These are phyloP conservation scores for Drosophila tani DNA, from an alignment of 1,140 invertebrate genomes.

Conservation along the genomic window DNA sequence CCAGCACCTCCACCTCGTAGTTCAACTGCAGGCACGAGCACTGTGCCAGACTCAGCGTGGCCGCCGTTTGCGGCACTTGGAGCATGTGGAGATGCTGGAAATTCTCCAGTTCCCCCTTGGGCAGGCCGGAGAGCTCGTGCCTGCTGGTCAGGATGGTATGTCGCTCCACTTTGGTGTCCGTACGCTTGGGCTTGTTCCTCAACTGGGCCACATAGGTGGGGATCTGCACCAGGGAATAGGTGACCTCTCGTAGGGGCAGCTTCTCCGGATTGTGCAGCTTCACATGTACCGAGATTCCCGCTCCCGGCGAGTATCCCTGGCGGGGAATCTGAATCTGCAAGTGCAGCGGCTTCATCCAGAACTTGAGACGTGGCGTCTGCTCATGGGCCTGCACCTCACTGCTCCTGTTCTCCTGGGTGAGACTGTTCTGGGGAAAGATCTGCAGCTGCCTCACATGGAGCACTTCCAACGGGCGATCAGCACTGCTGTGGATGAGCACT, in stretches of 20 bases:
- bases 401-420: conserved; percentile 62
- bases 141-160: conserved; percentile 86
- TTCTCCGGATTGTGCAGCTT: conserved; percentile 70
- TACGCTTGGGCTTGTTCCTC: conserved; percentile 52
- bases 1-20: conserved; percentile 88
- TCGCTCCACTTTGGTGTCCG: conserved; percentile 73
- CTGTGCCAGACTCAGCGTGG: conserved; percentile 87
- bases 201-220: conserved; percentile 50
- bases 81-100: conserved; percentile 84
- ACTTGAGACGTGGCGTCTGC: conserved; percentile 46
- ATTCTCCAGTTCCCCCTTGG: conserved; percentile 84
- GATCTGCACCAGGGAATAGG: conserved; percentile 84
- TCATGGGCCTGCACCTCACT: conserved; percentile 46
- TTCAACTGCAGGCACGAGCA: conserved; percentile 89
- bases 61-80: conserved; percentile 88
- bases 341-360: conserved; percentile 68
- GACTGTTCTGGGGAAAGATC: conserved; percentile 88
- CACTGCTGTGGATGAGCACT: conserved; percentile 88
- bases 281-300: conserved; percentile 66
- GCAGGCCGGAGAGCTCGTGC: conserved; percentile 84
- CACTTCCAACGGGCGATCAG: conserved; percentile 88
- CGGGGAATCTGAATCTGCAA: conserved; percentile 66
- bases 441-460: conserved; percentile 88
- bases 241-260: conserved; percentile 85
- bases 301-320: conserved; percentile 64